These are phyloP conservation scores for Lepilemur ruficaudatus DNA, from an alignment of 2,797 vertebrate species.

Conservation along the genomic window DNA sequence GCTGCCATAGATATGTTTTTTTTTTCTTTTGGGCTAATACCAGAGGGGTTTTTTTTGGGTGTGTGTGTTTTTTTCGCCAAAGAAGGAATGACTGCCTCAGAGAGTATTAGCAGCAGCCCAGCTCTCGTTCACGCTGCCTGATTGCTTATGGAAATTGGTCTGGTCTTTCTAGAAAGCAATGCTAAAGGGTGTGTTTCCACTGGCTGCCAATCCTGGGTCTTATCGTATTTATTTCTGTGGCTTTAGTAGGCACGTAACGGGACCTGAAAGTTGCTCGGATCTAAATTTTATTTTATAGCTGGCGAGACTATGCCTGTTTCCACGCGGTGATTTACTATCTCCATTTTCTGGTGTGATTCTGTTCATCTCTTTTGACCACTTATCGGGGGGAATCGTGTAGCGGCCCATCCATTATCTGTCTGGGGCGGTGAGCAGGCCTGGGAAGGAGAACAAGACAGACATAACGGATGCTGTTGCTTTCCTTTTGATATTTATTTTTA, in stretches of 20 bases:
- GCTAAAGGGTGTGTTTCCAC: neutral
- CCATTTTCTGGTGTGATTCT: slow-evolving; percentile 39
- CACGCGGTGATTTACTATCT: slow-evolving; percentile 25
- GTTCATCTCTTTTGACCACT: slow-evolving; percentile 51
- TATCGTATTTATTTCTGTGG: slow-evolving; percentile 22
- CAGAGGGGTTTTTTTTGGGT: neutral
- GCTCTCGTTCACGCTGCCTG: neutral
- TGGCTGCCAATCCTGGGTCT: neutral
- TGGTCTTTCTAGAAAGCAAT: neutral
- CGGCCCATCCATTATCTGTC: neutral
- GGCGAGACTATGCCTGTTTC: neutral
- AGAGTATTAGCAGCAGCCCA: neutral
- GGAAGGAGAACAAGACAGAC: neutral
- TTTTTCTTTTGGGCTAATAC: slow-evolving; percentile 7
- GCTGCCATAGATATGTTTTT: neutral
- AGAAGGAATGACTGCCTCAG: neutral
- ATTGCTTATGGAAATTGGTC: neutral
- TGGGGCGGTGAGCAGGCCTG: neutral
- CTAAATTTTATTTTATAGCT: slow-evolving; percentile 46
- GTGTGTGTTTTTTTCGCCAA: neutral
- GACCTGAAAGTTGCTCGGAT: slow-evolving; percentile 16
- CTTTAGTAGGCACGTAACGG: slow-evolving; percentile 21
- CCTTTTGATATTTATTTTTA: slow-evolving; percentile 69
- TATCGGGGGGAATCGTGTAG: neutral
- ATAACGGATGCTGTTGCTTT: neutral